Evolutionary conservation across 2,797 vertebrate genomes (phyloP).

Genomic region (Masticophis lateralis): DNA sequence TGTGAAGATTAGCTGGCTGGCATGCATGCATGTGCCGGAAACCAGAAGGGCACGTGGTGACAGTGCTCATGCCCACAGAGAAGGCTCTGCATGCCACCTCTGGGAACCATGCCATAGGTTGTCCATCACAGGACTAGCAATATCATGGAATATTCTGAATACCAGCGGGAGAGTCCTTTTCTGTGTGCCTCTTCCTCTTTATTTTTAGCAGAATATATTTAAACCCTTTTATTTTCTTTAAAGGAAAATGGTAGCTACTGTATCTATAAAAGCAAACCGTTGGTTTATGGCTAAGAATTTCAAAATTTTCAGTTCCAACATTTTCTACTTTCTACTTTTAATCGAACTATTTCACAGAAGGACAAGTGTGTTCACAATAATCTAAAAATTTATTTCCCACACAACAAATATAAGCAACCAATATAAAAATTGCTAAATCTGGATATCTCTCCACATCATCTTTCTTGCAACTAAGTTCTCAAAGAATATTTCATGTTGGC

Average conservation of each 20-base stretch:
- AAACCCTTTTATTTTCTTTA: neutral
- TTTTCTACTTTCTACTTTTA: neutral
- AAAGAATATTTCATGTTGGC: neutral
- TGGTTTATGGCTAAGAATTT: neutral
- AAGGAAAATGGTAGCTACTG: neutral
- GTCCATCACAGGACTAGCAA: neutral
- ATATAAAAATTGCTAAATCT: neutral
- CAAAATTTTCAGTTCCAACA: neutral
- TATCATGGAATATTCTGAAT: neutral
- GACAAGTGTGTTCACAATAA: neutral
- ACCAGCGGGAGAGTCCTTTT: neutral
- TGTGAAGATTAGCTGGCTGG: too few relatives aligned
- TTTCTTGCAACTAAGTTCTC: neutral
- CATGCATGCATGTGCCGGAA: rapidly evolving
- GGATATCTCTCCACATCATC: neutral
- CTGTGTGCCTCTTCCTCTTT: neutral
- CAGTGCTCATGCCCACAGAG: too few relatives aligned
- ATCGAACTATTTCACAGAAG: neutral
- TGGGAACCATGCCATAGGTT: too few relatives aligned
- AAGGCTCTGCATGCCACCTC: too few relatives aligned
- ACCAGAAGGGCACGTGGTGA: too few relatives aligned
- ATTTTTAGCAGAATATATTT: neutral
- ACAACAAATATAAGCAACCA: neutral
- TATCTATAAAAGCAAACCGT: neutral
- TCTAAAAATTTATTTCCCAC: neutral